Percentiles rank a stretch among this genome's conserved stretches.
Conservation (phyloP, 2,888 invertebrate species). For the Acronicta alni region DNA sequence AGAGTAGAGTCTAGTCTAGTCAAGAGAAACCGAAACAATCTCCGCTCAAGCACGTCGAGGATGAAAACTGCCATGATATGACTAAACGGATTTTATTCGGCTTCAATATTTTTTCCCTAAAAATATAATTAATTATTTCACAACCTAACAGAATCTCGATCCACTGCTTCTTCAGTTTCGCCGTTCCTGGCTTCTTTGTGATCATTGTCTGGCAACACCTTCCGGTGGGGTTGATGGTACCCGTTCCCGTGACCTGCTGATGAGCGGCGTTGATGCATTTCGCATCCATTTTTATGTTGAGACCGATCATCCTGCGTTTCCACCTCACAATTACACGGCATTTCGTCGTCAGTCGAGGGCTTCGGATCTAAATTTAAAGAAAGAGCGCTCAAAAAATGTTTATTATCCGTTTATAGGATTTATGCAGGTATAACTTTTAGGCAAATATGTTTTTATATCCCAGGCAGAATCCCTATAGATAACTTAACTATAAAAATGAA, state of each 20-base stretch:
- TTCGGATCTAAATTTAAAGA: constrained; percentile 16
- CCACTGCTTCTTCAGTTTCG: constrained; percentile 50
- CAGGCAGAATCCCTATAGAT: no score
- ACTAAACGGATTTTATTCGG: no score
- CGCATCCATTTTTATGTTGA: constrained; percentile 65
- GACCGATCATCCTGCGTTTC: constrained; percentile 50
- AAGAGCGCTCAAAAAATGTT: constrained; percentile 16
- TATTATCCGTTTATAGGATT: background rate
- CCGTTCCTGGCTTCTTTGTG: constrained; percentile 41
- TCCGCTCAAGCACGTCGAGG: no score
- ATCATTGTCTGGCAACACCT: constrained; percentile 65
- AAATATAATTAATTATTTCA: constrained; percentile 15
- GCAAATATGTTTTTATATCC: no score
- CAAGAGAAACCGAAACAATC: no score
- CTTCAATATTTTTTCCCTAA: no score
- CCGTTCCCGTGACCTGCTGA: constrained; percentile 55
- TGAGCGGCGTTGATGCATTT: constrained; percentile 48
- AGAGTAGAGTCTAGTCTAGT: no score
- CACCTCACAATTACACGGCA: constrained; percentile 74
- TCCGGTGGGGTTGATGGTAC: constrained; percentile 70
- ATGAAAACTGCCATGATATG: no score
- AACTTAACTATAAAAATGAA: no score
- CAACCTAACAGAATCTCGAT: constrained; percentile 73
- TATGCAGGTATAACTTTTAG: no score
- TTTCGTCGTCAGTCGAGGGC: constrained; percentile 42